Evolutionary conservation across 2,113 vertebrate species (phyloP), one percentile per base, ranked within the genome.

Genomic region (Verasper variegatus): DNA sequence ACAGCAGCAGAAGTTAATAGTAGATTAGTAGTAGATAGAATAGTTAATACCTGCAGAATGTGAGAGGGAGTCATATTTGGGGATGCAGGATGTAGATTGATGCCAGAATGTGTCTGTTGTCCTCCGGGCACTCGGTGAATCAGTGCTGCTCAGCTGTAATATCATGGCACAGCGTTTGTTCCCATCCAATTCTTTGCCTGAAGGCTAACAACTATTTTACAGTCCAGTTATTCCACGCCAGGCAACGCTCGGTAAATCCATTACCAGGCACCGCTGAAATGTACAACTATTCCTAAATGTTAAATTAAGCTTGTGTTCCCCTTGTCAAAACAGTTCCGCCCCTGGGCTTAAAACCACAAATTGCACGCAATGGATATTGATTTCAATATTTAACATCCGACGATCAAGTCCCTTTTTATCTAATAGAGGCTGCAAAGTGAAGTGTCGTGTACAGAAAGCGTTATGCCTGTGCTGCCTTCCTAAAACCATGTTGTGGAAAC

Each of bases 351-450:
- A 58, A 81, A 68, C 42, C 45, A 27, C 74, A 26, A 37, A 55
- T 45, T 49, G 1, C 52, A 61, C 62, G 26, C 45, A 11, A 57
- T 57, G 20, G 24, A 65, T 73, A 51, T 49, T 62, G 42, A 78
- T 76, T 64, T 80, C 23, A 56, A 13, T 31, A 62, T 35, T 57
- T 27, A 62, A 56, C 14, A 71, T 54, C 47, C 49, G 8, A 0
- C 45, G 7, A 4, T 58, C 56, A 20, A 56, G 42, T 20, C 51
- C 35, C 40, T 52, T 21, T 31, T 76, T 61, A 55, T 66, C 21
- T 37, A 60, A 42, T 42, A 13, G 40, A 42, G 40, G 40, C 40
- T 42, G 40, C 40, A 11, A 42, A 62, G 10, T n/a, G 60, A 40
- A 42, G 60, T 13, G 5, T 49, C 20, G 59, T 45, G 23, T 70